Evolutionary conservation across 2,888 invertebrate genomes (phyloP).

Genomic region (Drosophila crucigera): DNA sequence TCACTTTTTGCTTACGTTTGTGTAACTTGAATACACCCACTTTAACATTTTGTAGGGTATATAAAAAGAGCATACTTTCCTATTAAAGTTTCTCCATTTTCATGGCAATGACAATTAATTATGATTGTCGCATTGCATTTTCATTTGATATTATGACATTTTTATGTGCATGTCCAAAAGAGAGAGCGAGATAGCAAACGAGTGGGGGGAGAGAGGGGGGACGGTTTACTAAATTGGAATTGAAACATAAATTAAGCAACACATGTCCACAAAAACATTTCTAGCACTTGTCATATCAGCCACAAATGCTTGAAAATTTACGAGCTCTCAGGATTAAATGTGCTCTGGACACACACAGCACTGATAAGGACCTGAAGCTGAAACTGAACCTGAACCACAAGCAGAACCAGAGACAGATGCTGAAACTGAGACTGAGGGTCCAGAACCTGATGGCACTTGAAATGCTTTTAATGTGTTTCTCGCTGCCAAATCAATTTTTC

Average conservation of each 20-base stretch:
- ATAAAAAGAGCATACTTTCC: slow-evolving; percentile 4
- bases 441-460: slow-evolving; percentile 39
- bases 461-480: slow-evolving; percentile 48
- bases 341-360: slow-evolving; percentile 26
- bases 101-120: slow-evolving; percentile 62
- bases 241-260: slow-evolving; percentile 78
- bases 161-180: slow-evolving; percentile 31
- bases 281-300: slow-evolving; percentile 73
- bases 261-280: slow-evolving; percentile 72
- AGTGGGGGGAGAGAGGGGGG: not conserved
- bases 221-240: slow-evolving; percentile 48
- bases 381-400: not conserved
- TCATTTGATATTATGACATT: slow-evolving; percentile 61
- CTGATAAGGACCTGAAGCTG: slow-evolving; percentile 53
- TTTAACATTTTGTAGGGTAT: slow-evolving; percentile 25
- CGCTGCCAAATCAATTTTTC: slow-evolving; percentile 66
- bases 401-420: slow-evolving; percentile 8
- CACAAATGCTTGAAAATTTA: slow-evolving; percentile 54
- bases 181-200: not conserved
- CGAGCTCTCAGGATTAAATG: slow-evolving; percentile 47
- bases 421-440: slow-evolving; percentile 16
- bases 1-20: not conserved
- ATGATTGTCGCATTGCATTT: slow-evolving; percentile 65
- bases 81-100: slow-evolving; percentile 11
- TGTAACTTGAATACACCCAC: not conserved